phyloP scores from a whole-genome alignment of 2,888 invertebrate genomes.

The Dicyrtomina minuta region DNA sequence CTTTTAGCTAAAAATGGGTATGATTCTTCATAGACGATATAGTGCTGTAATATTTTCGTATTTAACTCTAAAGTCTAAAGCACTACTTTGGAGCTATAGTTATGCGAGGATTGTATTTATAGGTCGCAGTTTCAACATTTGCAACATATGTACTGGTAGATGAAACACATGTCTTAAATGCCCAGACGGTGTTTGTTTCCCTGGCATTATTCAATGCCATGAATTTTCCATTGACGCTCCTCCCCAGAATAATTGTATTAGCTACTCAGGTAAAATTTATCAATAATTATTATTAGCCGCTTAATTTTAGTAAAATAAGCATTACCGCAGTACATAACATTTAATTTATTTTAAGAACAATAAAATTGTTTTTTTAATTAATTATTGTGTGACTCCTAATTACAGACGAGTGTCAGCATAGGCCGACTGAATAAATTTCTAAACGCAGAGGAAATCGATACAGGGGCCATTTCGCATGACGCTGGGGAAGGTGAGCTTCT shows the following conservation, averaged over 20 bases:
- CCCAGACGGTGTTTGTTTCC: conserved; percentile 91
- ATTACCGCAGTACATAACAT: no score
- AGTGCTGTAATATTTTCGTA: no score
- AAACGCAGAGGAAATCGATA: conserved; percentile 86
- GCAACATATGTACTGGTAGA: conserved; percentile 84
- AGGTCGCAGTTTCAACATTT: conserved; percentile 66
- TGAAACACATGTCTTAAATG: conserved; percentile 76
- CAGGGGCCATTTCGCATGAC: conserved; percentile 74
- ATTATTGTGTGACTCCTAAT: background rate
- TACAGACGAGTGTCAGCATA: conserved; percentile 82
- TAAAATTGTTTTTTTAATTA: no score
- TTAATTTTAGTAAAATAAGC: no score
- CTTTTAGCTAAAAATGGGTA: no score
- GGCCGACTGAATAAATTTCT: conserved; percentile 88
- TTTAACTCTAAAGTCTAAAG: no score
- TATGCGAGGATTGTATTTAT: no score
- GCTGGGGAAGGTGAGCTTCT: conserved; percentile 70
- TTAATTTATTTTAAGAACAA: no score
- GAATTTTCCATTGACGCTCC: conserved; percentile 76
- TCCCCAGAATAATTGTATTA: conserved; percentile 90
- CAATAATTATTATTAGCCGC: no score
- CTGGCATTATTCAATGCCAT: conserved; percentile 96
- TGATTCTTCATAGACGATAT: no score
- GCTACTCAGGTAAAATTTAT: conserved; percentile 86
- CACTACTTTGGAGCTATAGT: no score